Conservation (phyloP, 2,888 invertebrate species). For the Selenia dentaria region DNA sequence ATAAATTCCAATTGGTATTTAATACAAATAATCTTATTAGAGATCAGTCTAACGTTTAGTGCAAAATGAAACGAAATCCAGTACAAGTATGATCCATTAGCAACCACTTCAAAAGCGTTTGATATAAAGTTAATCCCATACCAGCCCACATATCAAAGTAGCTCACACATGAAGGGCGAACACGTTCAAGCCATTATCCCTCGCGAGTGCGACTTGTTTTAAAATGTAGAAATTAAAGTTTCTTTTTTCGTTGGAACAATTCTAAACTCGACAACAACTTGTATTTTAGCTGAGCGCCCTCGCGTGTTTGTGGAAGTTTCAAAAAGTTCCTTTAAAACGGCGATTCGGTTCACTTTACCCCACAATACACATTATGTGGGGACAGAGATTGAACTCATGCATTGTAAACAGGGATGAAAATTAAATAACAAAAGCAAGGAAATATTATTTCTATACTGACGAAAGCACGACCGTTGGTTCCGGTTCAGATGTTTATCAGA, state of each 20-base stretch:
- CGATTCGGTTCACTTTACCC: slow-evolving; percentile 65
- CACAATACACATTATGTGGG: slow-evolving; percentile 42
- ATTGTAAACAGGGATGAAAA: too few relatives aligned
- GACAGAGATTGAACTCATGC: slow-evolving; percentile 5
- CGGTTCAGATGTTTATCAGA: too few relatives aligned
- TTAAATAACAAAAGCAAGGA: too few relatives aligned
- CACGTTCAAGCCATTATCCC: slow-evolving; percentile 75
- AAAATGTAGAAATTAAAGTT: slow-evolving; percentile 81
- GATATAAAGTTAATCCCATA: slow-evolving; percentile 32
- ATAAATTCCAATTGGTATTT: too few relatives aligned
- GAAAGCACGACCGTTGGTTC: too few relatives aligned
- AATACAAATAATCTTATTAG: too few relatives aligned
- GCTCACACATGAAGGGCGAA: slow-evolving; percentile 44
- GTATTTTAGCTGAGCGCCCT: slow-evolving; percentile 77
- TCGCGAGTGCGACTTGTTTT: slow-evolving; percentile 68
- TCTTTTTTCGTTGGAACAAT: slow-evolving; percentile 78
- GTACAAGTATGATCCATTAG: slow-evolving; percentile 8
- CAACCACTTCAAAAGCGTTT: slow-evolving; percentile 17
- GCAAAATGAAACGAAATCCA: neutral
- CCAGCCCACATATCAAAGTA: slow-evolving; percentile 31
- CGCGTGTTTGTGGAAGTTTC: slow-evolving; percentile 78
- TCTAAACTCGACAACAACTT: slow-evolving; percentile 78
- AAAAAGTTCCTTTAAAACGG: slow-evolving; percentile 74
- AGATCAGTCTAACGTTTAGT: too few relatives aligned
- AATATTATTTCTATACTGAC: too few relatives aligned